Base-by-base conservation (phyloP, 2,113 vertebrate species). In the Oreochromis tanganicae region DNA sequence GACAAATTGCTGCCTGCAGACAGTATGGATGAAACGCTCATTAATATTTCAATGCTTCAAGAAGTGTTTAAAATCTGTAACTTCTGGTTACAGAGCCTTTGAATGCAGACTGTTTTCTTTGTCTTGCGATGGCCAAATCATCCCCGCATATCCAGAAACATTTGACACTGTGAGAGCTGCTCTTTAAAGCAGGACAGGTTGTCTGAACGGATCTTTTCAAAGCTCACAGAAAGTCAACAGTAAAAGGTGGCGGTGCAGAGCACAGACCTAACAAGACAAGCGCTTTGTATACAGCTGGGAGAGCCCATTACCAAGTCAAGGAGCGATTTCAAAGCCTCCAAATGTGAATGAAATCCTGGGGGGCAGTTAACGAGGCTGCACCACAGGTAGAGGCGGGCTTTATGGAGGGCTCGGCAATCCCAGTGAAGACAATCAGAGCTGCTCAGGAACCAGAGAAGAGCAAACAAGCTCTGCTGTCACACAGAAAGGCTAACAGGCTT, bases 271-370 rank as follows among this genome's bases (percentile, higher is more conserved):
- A 92, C 52, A 61, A 91, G 83, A 80, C 84, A 80, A 88, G 27
- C 19, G 19, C 43, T 82, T 89, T 81, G 81, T 89, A 24, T 84
- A 82, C 36, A 82, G 54, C 86, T 85, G 7, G 3, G 24, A 85
- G 82, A 82, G 41, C 21, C 48, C 29, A 88, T 92, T 89, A 83
- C 82, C 81, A 80, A 91, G 88, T 94, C 81, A 88, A 89, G 86
- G 43, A 91, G 90, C 46, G 82, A n/a, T 82, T 81, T 88, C 61
- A 91, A 55, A 78, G 55, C 36, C 52, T 82, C 34, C 50, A 57
- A 91, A 90, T 75, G 83, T 87, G 59, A 91, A 89, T 89, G 46
- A 54, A 83, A 52, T 89, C 85, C 84, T 89, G 71, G 59, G 41
- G 85, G 75, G 63, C 57, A 16, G 85, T 90, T 90, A 90, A 91